phyloP scores from a whole-genome alignment of 2,113 vertebrate genomes.

The Leuciscus idus region DNA sequence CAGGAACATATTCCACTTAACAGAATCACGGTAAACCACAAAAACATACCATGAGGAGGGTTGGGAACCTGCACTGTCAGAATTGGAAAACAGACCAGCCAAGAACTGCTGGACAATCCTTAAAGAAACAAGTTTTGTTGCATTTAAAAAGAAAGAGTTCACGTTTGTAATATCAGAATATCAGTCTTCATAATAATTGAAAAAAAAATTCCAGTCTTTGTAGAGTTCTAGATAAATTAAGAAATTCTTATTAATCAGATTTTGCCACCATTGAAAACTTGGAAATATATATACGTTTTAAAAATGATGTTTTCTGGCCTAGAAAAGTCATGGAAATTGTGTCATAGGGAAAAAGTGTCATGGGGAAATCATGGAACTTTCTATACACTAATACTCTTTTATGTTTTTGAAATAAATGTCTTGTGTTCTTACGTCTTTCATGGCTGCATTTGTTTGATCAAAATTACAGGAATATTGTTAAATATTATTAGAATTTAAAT shows the following conservation, averaged over 20 bases:
- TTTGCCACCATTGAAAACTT: background rate
- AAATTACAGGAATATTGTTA: background rate
- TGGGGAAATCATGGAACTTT: no score
- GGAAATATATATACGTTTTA: no score
- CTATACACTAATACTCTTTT: no score
- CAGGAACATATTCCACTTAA: background rate
- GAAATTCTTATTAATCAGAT: background rate
- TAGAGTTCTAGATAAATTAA: background rate
- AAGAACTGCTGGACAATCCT: slow-evolving; percentile 93
- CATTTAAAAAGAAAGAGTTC: background rate
- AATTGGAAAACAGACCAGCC: slow-evolving; percentile 85
- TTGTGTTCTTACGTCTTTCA: background rate
- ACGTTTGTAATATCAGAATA: background rate
- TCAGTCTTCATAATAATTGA: background rate
- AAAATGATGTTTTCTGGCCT: no score
- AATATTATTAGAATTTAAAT: background rate
- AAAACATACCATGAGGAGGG: slow-evolving; percentile 82
- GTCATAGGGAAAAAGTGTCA: no score
- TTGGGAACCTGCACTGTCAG: slow-evolving; percentile 76
- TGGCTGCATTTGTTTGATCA: background rate
- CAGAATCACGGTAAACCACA: background rate
- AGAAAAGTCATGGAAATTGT: no score
- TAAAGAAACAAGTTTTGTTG: slow-evolving; percentile 29
- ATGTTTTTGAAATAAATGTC: background rate
- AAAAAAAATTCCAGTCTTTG: background rate